Evolutionary conservation across 2,113 vertebrate species (phyloP), one percentile per base, ranked within the genome.

Genomic region (Tinamus guttatus): DNA sequence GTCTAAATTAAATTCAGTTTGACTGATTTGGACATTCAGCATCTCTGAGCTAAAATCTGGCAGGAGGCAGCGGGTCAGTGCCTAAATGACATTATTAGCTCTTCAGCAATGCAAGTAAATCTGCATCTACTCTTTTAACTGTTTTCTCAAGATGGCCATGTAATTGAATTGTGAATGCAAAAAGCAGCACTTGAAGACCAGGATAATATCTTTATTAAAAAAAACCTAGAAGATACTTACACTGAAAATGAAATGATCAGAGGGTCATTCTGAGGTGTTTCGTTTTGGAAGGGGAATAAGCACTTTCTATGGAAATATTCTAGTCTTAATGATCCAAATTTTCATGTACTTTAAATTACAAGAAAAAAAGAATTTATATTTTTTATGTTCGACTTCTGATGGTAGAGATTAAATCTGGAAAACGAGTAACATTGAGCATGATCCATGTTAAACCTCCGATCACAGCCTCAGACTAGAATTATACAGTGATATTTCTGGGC

Each of bases 1-100:
- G 79, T 85, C 96, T 95, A 87, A 95, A 96, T 89, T 91, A 90
- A 90, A 94, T 91, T 88, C 89, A 81, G 63, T 94, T 95, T 89
- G 95, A 87, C 84, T 79, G 91, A 91, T 85, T 28, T 54, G 85
- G 75, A 65, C 81, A 62, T 34, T 70, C 91, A 93, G 89, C 84
- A 91, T 91, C 63, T 91, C 91, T 59, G 65, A 87, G 83, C 52
- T 69, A 63, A 92, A 92, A 90, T 73, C 81, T 68, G 38, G 36
- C 52, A n/a, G 80, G 20, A 89, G 86, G 56, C 19, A 34, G 32
- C 21, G 12, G 16, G 54, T 30, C 71, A 77, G 34, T 76, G 83
- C 49, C 87, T 41, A 92, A 83, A 56, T n/a, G 14, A 41, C 68
- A 34, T 88, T 62, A 77, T 87, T 63, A 78, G 32, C 41, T 84